Base-by-base conservation (phyloP, 2,113 vertebrate genomes). In the Sclerurus mexicanus region DNA sequence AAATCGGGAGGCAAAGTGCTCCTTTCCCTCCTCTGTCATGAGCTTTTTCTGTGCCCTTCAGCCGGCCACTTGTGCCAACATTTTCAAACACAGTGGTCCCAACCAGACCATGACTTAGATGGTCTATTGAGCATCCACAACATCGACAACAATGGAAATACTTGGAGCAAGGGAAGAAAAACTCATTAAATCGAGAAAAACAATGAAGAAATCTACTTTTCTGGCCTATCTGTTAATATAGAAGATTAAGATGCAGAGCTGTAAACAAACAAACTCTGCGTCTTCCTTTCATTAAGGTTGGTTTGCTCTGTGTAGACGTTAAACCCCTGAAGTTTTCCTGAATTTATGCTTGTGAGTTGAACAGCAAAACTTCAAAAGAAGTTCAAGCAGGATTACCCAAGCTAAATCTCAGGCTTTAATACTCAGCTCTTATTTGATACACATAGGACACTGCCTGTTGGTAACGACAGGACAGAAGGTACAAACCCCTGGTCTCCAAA, bases 351-450 rank as follows among this genome's bases (percentile, higher is more conserved):
- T 49, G 9, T n/a, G 66, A 73, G 46, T 4, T 18, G 40, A 75
- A 53, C 22, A 67, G 55, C 15, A 33, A 82, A 85, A 89, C 93
- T 94, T 87, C 73, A 75, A 68, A 72, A 59, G 53, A 40, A 82
- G 58, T 66, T 76, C n/a, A 49, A 87, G 67, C 44, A 82, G 87
- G 84, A 92, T 96, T 95, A 96, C 58, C 28, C n/a, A 76, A 40
- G 30, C 58, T 89, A 82, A 93, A 68, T 24, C 80, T 78, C 66
- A 82, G 30, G 39, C 52, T 78, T 81, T 52, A 68, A 76, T 28
- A 35, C 49, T 87, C 52, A 49, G 27, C 63, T 91, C 31, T 89
- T 87, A 89, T 58, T 73, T 58, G 69, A 42, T 59, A 37, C 63
- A 31, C 4, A 4, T 22, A 58, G 87, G 87, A 63, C 33, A 44